Percentiles rank a stretch among this genome's conserved stretches.
Evolutionary conservation across 2,888 invertebrate genomes (phyloP).

Genomic region (Kryphioiulus occultus): DNA sequence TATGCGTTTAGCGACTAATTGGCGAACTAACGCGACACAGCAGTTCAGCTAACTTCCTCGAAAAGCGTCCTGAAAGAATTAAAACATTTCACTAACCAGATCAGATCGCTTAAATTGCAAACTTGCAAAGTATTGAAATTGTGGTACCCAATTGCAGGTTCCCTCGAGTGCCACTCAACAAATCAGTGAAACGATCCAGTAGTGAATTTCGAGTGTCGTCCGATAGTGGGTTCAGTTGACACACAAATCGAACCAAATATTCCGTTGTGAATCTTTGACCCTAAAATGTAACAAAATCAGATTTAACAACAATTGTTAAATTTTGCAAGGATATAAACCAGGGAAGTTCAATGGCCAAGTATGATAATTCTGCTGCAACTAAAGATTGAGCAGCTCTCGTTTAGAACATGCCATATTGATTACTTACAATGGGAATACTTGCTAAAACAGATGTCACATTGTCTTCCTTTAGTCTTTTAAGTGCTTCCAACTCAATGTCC

Average conservation of each 20-base stretch:
- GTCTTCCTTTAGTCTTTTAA: not conserved
- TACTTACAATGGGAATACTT: not conserved
- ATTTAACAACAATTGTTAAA: not conserved
- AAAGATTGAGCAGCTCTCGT: too few relatives aligned
- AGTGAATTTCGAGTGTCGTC: not conserved
- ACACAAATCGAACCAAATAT: constrained; percentile 2
- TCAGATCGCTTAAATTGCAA: too few relatives aligned
- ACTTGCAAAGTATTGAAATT: not conserved
- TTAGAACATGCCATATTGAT: too few relatives aligned
- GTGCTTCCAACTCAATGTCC: not conserved
- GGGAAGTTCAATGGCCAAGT: too few relatives aligned
- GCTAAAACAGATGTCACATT: not conserved
- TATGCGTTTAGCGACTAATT: not conserved
- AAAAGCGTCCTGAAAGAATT: not conserved
- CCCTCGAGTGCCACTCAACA: not conserved
- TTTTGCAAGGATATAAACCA: too few relatives aligned
- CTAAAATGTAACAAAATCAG: not conserved
- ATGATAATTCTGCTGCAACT: too few relatives aligned
- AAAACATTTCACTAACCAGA: not conserved
- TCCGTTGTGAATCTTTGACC: not conserved
- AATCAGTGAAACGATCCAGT: not conserved
- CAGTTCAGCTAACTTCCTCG: not conserved
- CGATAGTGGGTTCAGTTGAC: not conserved
- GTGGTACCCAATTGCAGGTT: not conserved
- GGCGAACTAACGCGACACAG: not conserved